These are phyloP conservation scores for Lucilia sericata DNA, from an alignment of 1,140 invertebrate species.

Conservation along the genomic window DNA sequence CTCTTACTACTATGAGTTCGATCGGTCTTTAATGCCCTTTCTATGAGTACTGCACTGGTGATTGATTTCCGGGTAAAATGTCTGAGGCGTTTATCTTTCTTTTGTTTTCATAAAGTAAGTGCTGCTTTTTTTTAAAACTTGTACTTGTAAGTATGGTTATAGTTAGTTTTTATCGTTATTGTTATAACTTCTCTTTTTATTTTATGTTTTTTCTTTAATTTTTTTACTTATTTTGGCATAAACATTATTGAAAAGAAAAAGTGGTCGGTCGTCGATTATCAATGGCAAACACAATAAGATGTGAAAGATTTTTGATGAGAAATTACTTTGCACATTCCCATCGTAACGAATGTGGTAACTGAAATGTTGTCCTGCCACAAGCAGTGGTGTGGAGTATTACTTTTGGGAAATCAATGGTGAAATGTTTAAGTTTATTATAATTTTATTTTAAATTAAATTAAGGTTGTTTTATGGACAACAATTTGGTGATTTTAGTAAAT, in stretches of 20 bases:
- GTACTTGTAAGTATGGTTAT: not conserved
- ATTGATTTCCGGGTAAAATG: conserved; percentile 43
- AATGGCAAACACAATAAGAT: conserved; percentile 16
- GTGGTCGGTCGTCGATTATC: not conserved
- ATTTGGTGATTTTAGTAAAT: not conserved
- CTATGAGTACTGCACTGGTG: not conserved
- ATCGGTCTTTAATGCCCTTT: conserved; percentile 19
- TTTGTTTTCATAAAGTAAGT: conserved; percentile 6
- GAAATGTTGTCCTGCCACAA: not conserved
- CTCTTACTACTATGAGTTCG: not conserved
- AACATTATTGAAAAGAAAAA: conserved; percentile 13
- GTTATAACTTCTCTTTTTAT: too few relatives aligned
- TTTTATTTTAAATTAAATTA: not conserved
- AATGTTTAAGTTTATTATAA: not conserved
- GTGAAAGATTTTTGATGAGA: not conserved
- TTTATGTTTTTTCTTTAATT: not conserved
- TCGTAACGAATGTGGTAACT: not conserved
- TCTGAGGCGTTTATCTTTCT: conserved; percentile 34
- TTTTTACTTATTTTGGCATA: not conserved
- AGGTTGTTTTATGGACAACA: too few relatives aligned
- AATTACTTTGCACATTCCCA: conserved; percentile 16
- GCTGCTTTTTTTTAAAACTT: not conserved
- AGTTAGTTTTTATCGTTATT: not conserved
- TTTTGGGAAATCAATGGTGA: not conserved
- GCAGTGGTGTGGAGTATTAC: not conserved